Evolutionary conservation across 2,113 vertebrate genomes (phyloP), one percentile per base, ranked within the genome.

Genomic region (Melanerpes formicivorus): DNA sequence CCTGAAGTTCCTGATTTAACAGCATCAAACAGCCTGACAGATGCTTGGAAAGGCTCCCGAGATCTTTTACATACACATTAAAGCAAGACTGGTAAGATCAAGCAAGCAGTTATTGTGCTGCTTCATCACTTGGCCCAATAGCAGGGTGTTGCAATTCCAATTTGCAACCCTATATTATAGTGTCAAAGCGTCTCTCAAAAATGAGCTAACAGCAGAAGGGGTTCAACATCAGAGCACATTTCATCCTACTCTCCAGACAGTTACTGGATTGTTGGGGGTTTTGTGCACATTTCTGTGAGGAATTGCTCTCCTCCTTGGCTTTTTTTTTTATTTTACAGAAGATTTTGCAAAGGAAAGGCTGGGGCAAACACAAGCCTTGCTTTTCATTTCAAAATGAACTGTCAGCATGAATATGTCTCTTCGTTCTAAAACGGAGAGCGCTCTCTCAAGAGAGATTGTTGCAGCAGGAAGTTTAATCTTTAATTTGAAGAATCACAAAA

Each of bases 91-190:
- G 80, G 83, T 76, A 93, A 96, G 93, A 93, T 88, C 92, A 95
- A 94, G 92, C 73, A 79, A 54, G 80, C 90, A 81, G 83, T 84
- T 88, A 88, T 75, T 91, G 90, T 75, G 88, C 83, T 69, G 62
- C 90, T 94, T 95, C 83, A 87, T 90, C 89, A 58, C 90, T 90
- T 90, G 83, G 95, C 88, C 96, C 89, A 96, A 73, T 89, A 89
- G 81, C 81, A 84, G 87, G 84, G 90, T 96, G 94, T 84, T 93
- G 89, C 89, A 84, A 80, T 94, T 94, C 89, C 85, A 94, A 93
- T 93, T 92, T 95, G 93, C 96, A 96, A 93, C 84, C 91, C 90
- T 79, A 84, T 75, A 95, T 95, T 93, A 94, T 64, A 88, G 82
- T 92, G 91, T 92, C 90, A 87, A 88, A 89, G 89, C 27, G 4